A percentile compares a stretch with the other conserved stretches of the same genome.
Conservation (phyloP, 2,797 vertebrate species). For the Percopsis omiscomaycus region DNA sequence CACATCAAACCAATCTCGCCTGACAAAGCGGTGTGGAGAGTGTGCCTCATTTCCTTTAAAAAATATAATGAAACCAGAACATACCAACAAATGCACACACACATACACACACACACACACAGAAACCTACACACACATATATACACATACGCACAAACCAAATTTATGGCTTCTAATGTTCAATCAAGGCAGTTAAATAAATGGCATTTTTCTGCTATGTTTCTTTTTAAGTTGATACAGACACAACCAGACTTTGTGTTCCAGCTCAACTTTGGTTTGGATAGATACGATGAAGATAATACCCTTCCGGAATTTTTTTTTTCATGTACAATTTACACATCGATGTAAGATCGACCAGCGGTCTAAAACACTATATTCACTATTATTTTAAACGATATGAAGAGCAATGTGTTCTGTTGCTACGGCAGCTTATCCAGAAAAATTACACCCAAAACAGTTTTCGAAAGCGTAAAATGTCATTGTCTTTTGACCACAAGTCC, state of each 20-base stretch:
- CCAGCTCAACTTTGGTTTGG: constrained; percentile 86
- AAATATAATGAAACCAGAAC: constrained; percentile 59
- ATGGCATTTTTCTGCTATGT: constrained; percentile 77
- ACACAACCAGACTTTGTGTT: constrained; percentile 84
- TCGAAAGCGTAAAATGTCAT: constrained; percentile 78
- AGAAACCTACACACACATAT: constrained; percentile 7
- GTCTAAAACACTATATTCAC: constrained; percentile 80
- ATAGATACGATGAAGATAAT: constrained; percentile 81
- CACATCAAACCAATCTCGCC: constrained; percentile 56
- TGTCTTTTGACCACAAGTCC: constrained; percentile 81
- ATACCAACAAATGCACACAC: constrained; percentile 58
- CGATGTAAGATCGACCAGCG: constrained; percentile 86
- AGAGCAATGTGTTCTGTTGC: constrained; percentile 80
- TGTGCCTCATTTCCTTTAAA: constrained; percentile 55
- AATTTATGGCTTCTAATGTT: constrained; percentile 85
- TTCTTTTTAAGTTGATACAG: constrained; percentile 81
- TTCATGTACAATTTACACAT: constrained; percentile 78
- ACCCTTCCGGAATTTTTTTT: constrained; percentile 62
- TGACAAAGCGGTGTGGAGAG: constrained; percentile 57
- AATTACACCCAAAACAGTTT: constrained; percentile 77
- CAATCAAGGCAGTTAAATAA: constrained; percentile 88
- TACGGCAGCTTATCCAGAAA: constrained; percentile 79
- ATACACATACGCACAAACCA: constrained; percentile 63
- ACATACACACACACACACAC: constrained; percentile 60
- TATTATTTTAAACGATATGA: constrained; percentile 79